Evolutionary conservation across 1,140 invertebrate species (phyloP).

Genomic region (Anastrepha ludens): DNA sequence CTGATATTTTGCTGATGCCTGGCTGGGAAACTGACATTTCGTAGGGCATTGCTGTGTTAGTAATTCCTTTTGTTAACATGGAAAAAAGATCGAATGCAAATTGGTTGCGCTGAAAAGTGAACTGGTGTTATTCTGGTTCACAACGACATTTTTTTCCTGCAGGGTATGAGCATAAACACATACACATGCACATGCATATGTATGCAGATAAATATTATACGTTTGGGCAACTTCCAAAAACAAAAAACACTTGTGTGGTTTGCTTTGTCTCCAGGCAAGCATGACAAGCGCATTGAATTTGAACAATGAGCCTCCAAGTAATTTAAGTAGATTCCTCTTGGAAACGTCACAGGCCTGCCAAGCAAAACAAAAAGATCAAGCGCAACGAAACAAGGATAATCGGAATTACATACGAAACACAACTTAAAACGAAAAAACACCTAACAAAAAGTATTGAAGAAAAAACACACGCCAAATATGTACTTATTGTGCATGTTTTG

Average conservation of each 20-base stretch:
- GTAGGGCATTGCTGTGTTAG: too few species aligned
- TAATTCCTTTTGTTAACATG: too few species aligned
- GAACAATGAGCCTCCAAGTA: conserved; percentile 34
- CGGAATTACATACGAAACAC: neutral
- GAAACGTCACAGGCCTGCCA: conserved; percentile 38
- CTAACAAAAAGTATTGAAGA: neutral
- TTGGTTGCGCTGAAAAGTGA: too few species aligned
- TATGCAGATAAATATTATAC: neutral
- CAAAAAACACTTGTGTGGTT: conserved; percentile 36
- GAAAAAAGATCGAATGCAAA: too few species aligned
- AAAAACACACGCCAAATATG: neutral
- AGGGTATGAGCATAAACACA: neutral
- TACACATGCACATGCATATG: neutral
- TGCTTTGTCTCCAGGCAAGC: conserved; percentile 29
- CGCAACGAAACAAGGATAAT: conserved; percentile 34
- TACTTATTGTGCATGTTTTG: neutral
- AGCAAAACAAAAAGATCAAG: conserved; percentile 7
- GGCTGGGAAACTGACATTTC: too few species aligned
- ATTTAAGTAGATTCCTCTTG: conserved; percentile 46
- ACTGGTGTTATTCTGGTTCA: too few species aligned
- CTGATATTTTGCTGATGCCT: too few species aligned
- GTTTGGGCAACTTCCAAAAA: neutral
- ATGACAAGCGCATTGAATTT: conserved; percentile 46
- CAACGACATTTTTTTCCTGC: too few species aligned
- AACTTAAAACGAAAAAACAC: neutral